Percentiles rank a stretch among this genome's conserved stretches.
Conservation (phyloP, 1,140 invertebrate genomes). For the Listronotus oregonensis region DNA sequence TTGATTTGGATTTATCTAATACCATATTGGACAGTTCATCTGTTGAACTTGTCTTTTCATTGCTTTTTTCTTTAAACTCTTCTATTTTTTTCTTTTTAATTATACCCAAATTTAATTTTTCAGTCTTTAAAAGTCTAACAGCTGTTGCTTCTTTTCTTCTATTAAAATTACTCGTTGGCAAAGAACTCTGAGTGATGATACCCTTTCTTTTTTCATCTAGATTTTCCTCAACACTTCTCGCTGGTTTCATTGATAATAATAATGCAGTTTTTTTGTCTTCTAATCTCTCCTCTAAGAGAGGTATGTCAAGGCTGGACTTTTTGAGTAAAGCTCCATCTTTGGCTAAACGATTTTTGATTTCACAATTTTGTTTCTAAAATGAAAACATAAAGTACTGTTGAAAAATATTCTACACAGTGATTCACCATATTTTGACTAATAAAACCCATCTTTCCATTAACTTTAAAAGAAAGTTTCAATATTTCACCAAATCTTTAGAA, state of each 20-base stretch:
- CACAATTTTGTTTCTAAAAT: constrained; percentile 74
- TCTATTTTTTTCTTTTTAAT: constrained; percentile 30
- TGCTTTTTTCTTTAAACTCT: background rate
- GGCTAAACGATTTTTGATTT: constrained; percentile 69
- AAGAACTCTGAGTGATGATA: constrained; percentile 56
- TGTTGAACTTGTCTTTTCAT: constrained; percentile 3
- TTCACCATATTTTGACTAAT: no score
- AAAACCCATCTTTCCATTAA: no score
- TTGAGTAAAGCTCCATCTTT: constrained; percentile 74
- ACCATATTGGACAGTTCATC: background rate
- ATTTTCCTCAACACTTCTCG: constrained; percentile 60
- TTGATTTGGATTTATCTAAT: background rate
- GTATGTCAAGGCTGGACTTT: constrained; percentile 79
- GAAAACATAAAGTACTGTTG: no score
- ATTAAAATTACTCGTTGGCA: constrained; percentile 63
- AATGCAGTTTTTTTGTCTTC: constrained; percentile 81
- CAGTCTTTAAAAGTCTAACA: constrained; percentile 43
- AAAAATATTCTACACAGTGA: no score
- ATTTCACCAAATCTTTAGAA: no score
- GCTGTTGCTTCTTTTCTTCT: constrained; percentile 53
- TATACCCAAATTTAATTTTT: constrained; percentile 41
- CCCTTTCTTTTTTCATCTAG: constrained; percentile 59
- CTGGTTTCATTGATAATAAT: constrained; percentile 69
- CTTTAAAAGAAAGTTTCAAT: no score
- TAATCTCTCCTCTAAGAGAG: constrained; percentile 75